A percentile compares a stretch with the other conserved stretches of the same genome.
Evolutionary conservation across 2,113 vertebrate species (phyloP).

Genomic region (Daboia siamensis): DNA sequence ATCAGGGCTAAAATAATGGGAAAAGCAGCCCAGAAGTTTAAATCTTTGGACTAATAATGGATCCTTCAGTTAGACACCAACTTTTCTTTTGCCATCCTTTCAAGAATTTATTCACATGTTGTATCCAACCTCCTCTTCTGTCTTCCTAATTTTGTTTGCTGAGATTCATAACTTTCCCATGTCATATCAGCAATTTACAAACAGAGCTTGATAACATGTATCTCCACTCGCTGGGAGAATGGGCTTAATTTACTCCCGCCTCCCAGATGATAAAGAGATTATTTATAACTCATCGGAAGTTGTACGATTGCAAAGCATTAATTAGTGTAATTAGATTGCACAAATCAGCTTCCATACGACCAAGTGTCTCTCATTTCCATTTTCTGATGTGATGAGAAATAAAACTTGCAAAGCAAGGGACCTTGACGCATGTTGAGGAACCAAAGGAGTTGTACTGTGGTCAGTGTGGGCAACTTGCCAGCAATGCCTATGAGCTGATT

Average conservation of each 20-base stretch:
- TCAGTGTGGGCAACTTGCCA: not conserved
- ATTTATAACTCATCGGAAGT: not conserved
- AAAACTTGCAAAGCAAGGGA: not conserved
- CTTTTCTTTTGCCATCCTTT: not conserved
- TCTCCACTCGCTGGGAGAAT: not conserved
- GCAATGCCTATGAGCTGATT: not conserved
- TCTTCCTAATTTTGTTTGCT: not conserved
- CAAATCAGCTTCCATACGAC: not conserved
- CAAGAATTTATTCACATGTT: not conserved
- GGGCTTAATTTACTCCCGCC: not conserved
- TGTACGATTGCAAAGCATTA: not conserved
- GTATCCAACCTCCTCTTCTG: not conserved
- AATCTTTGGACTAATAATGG: not conserved
- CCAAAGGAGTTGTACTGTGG: not conserved
- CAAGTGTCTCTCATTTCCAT: not conserved
- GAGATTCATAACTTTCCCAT: not conserved
- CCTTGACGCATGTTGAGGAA: not conserved
- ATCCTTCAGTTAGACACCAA: not conserved
- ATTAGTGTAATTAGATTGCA: slow-evolving; percentile 12
- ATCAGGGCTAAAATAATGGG: not conserved
- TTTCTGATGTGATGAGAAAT: not conserved
- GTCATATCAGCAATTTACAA: not conserved
- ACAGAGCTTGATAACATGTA: not conserved
- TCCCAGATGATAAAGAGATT: not conserved
- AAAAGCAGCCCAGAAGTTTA: not conserved